Conservation (phyloP, 2,888 invertebrate genomes). For the Drosophila recens region DNA sequence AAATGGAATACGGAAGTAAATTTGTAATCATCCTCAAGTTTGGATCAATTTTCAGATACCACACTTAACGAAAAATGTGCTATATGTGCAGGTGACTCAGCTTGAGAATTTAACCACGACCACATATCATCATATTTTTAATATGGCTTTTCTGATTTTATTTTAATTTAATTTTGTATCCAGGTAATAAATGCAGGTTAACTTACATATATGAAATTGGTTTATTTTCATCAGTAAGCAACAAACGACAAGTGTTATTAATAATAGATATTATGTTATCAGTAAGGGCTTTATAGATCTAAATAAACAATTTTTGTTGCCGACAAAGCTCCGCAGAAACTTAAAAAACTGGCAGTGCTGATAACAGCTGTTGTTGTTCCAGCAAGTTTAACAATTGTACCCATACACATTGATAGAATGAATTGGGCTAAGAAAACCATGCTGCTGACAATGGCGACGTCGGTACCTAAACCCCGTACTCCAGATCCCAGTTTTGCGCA, state of each 20-base stretch:
- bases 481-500: constrained; percentile 87
- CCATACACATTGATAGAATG: constrained; percentile 94
- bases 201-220: not conserved
- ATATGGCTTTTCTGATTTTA: no score
- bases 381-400: constrained; percentile 91
- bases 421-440: constrained; percentile 99
- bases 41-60: no score
- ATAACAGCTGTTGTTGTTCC: constrained; percentile 96
- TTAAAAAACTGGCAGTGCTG: constrained; percentile 92
- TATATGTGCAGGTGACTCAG: no score
- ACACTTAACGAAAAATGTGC: no score
- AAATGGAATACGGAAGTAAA: no score
- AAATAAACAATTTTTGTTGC: constrained; percentile 96
- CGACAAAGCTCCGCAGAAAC: constrained; percentile 93
- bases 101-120: no score
- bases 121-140: no score
- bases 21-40: no score
- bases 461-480: constrained; percentile 96
- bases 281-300: constrained; percentile 88
- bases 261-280: constrained; percentile 1
- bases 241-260: constrained; percentile 6
- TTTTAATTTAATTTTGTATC: not conserved
- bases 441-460: constrained; percentile 96
- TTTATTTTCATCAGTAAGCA: constrained; percentile 3
- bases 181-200: not conserved